phyloP scores from a whole-genome alignment of 2,888 invertebrate genomes.

The Andrena hattorfiana region DNA sequence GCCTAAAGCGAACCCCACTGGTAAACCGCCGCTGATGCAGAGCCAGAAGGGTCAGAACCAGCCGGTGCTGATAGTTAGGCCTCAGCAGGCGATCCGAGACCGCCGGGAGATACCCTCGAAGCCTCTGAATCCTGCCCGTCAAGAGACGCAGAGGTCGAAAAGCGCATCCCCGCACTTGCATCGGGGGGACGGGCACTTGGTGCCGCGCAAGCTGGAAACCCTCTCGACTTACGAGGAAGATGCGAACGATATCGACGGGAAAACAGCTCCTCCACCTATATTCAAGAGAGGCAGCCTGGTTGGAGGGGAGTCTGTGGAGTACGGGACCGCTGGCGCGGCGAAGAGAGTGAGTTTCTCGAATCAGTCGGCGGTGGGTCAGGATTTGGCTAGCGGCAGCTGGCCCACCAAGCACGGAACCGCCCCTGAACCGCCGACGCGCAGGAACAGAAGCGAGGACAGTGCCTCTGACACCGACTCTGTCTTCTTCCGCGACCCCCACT shows the following conservation, averaged over 20 bases:
- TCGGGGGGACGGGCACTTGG: slow-evolving; percentile 75
- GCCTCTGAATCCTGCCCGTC: slow-evolving; percentile 14
- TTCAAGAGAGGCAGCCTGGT: slow-evolving; percentile 86
- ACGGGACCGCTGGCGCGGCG: slow-evolving; percentile 82
- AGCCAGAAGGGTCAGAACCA: slow-evolving; percentile 80
- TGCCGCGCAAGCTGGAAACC: slow-evolving; percentile 28
- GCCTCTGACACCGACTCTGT: slow-evolving; percentile 69
- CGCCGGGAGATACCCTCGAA: slow-evolving; percentile 58
- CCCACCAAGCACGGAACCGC: slow-evolving; percentile 85
- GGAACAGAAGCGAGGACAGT: slow-evolving; percentile 75
- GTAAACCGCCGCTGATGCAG: slow-evolving; percentile 78
- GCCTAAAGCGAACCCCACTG: slow-evolving; percentile 66
- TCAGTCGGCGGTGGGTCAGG: slow-evolving; percentile 70
- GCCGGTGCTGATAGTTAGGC: slow-evolving; percentile 80
- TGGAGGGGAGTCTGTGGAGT: slow-evolving; percentile 79
- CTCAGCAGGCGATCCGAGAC: slow-evolving; percentile 79
- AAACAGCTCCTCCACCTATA: slow-evolving; percentile 83
- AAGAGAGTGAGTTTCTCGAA: slow-evolving; percentile 86
- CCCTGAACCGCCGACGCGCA: slow-evolving; percentile 81
- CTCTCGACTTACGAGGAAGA: slow-evolving; percentile 72
- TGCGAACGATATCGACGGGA: slow-evolving; percentile 47
- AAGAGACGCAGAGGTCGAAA: slow-evolving; percentile 82
- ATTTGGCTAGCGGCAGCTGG: slow-evolving; percentile 81
- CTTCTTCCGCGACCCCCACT: slow-evolving; percentile 47
- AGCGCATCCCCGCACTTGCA: slow-evolving; percentile 85